Base-by-base conservation (phyloP, 2,888 invertebrate species). In the Athetis lepigone region DNA sequence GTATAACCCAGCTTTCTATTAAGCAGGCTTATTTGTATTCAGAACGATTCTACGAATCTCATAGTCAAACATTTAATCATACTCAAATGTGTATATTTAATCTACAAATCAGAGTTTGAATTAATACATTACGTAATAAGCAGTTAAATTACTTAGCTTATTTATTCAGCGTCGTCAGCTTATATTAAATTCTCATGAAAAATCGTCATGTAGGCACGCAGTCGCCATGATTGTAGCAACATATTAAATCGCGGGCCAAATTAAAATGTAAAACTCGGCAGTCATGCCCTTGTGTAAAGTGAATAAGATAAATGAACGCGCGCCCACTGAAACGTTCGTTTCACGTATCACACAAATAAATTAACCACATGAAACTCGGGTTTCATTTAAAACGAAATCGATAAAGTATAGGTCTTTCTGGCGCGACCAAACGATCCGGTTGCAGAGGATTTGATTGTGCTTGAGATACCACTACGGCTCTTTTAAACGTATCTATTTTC, bases 221-320 rank as follows among this genome's bases (percentile, higher is more conserved):
- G 70, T 65, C 18, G 56, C 68, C 60, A 74, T 72, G 47, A 63
- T 63, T 72, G 54, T 52, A 75, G 75, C 74, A 82, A 85, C 85
- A 83, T 85, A 86, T 85, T 85, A 85, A 88, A 87, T 84, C 85
- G 75, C 85, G 76, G 68, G 71, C 84, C 84, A 86, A 90, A 90
- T 91, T 90, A 90, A 91, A 90, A 90, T 88, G 89, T 88, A 85
- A 88, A 90, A 90, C 85, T 86, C 85, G 73, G 63, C 81, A 87
- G 88, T 87, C 88, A 87, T 85, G 88, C 90, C 86, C 90, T 87
- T 83, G 85, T 87, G 85, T 83, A 82, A 87, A 89, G 89, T 90
- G 90, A 91, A 90, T 88, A 90, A 91, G 91, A 91, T 90, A 87
- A 91, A 91, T 90, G 90, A 84, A 82, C 82, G 69, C 52, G 52